Percentiles rank a stretch among this genome's conserved stretches.
Evolutionary conservation across 2,888 invertebrate genomes (phyloP).

Genomic region (Eurytoma californica): DNA sequence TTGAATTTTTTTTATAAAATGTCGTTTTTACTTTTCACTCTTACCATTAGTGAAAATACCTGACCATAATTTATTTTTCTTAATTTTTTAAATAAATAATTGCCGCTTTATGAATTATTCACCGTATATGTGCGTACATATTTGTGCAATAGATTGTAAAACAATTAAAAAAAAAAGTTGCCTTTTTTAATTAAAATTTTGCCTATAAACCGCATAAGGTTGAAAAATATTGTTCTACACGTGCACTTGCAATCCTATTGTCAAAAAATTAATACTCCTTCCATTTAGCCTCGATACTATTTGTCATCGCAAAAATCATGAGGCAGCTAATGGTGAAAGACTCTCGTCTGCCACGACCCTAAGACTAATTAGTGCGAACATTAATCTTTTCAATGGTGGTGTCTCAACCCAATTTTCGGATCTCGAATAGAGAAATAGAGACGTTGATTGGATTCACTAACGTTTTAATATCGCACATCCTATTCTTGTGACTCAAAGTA

Average conservation of each 20-base stretch:
- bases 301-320: conserved; percentile 67
- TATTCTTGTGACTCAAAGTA: neutral
- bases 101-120: neutral
- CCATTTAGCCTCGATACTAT: conserved; percentile 56
- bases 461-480: conserved; percentile 44
- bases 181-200: too few relatives aligned
- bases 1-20: conserved; percentile 25
- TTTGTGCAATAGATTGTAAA: neutral
- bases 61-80: neutral
- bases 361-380: conserved; percentile 72
- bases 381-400: conserved; percentile 71
- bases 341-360: conserved; percentile 65
- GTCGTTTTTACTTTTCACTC: neutral
- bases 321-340: conserved; percentile 67
- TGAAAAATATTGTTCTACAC: too few relatives aligned
- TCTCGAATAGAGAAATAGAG: conserved; percentile 62
- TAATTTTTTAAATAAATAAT: neutral
- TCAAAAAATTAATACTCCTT: conserved; percentile 54
- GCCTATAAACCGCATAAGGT: too few relatives aligned
- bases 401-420: conserved; percentile 72
- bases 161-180: neutral
- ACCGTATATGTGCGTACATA: neutral
- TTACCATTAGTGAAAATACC: too few relatives aligned
- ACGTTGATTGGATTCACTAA: conserved; percentile 70
- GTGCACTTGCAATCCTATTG: conserved; percentile 13